Base-by-base conservation (phyloP, 2,888 invertebrate genomes). In the Aricia artaxerxes region DNA sequence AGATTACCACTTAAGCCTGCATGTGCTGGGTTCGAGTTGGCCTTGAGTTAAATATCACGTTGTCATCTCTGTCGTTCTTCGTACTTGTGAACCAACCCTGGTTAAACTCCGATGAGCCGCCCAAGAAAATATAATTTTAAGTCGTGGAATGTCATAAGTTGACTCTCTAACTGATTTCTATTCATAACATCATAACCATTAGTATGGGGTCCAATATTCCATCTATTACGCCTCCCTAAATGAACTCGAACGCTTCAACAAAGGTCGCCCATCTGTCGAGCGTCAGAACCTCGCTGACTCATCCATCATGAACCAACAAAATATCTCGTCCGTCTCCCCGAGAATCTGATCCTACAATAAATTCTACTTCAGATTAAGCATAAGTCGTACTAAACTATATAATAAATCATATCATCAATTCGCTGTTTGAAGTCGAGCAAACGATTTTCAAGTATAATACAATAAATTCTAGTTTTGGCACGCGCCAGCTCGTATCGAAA, bases 401-500 rank as follows among this genome's bases (percentile, higher is more conserved):
- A 76, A 76, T 76, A 76, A 76, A 76, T 76, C 76, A 76, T 76
- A 57, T 76, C 76, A 76, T 76, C 76, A 76, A 76, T 76, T 76
- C 31, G 57, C 76, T 76, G 76, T 86, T 84, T 76, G 76, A 53
- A 76, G 76, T 76, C 76, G 57, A 76, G 76, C 76, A 35, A 57
- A 76, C 76, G 86, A 87, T 85, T 87, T 85, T 85, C 84, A 87
- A 88, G 87, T 87, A 85, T 87, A 86, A 87, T 86, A 86, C 88
- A 87, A 89, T 90, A 90, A 90, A 90, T 90, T 86, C 85, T 83
- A 86, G 85, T 88, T 89, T 90, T 90, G 90, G 90, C 90, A 90
- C 89, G 86, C 82, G 82, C 83, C 81, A 80, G 84, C 82, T 82
- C 80, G 83, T 84, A 76, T 76, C 76, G 53, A 49, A 75, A 53